phyloP scores from a whole-genome alignment of 2,888 invertebrate species.

The Drosophila subquinaria region DNA sequence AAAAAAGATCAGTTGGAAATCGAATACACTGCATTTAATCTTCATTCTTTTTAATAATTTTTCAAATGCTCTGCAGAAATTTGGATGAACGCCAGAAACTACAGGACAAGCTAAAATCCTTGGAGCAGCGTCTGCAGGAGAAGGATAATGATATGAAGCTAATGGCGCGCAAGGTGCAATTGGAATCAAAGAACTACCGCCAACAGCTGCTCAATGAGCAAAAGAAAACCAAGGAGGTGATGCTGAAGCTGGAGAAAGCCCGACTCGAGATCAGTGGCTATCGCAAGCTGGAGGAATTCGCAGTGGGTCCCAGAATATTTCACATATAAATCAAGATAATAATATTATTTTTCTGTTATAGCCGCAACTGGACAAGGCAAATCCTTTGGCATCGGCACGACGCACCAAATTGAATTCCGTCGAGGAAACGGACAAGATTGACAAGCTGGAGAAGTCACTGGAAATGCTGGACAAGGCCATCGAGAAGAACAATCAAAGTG shows the following conservation, averaged over 20 bases:
- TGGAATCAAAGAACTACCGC: constrained; percentile 91
- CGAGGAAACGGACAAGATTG: constrained; percentile 69
- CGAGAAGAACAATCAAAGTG: constrained; percentile 68
- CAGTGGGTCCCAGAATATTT: constrained; percentile 56
- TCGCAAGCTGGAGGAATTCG: constrained; percentile 82
- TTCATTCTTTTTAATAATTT: no score
- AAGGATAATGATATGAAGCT: constrained; percentile 89
- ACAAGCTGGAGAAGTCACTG: constrained; percentile 69
- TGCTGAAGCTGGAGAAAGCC: constrained; percentile 88
- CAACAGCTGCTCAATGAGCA: constrained; percentile 90
- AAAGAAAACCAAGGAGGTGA: constrained; percentile 89
- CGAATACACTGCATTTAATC: no score
- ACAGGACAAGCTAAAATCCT: constrained; percentile 87
- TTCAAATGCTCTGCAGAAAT: constrained; percentile 86
- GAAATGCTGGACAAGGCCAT: constrained; percentile 72
- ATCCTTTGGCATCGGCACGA: constrained; percentile 58
- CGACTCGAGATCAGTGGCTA: constrained; percentile 82
- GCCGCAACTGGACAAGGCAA: constrained; percentile 47
- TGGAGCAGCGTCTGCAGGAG: constrained; percentile 87
- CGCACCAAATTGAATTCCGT: constrained; percentile 57
- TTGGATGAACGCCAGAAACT: constrained; percentile 91
- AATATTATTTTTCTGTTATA: background rate
- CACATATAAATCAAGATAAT: background rate
- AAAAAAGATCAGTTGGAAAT: no score
- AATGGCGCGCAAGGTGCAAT: constrained; percentile 89